Base-by-base conservation (phyloP, 1,140 invertebrate genomes). In the Stegodyphus mimosarum region DNA sequence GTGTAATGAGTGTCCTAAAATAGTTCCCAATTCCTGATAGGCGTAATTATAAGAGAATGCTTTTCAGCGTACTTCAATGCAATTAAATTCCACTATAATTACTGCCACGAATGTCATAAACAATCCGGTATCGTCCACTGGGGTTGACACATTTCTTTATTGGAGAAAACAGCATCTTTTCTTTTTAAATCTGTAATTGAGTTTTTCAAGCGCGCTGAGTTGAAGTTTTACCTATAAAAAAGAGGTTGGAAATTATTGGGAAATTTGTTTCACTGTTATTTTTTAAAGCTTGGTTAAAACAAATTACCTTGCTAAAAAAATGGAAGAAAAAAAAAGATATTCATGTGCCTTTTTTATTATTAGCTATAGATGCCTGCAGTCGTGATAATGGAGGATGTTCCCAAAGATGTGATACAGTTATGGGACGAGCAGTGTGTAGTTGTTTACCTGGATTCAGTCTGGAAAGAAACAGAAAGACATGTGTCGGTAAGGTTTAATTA, bases 331-430 rank as follows among this genome's bases (percentile, higher is more conserved):
- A 33, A 33, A 33, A 33, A 33, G 1, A 33, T 33, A 33, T 60
- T 60, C 2, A 60, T 15, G 9, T 60, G 1, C 63, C 33, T 66
- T 53, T 73, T 84, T 52, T 80, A 7, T 55, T 72, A 50, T 76
- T 51, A 78, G 83, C 60, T 77, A 13, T 15, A 18, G 75, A 86
- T 63, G 51, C 70, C 9, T 86, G 85, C 51, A n/a, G 48, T 7
- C 71, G 69, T n/a, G 72, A 81, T 60, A 86, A 86, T 75, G 85
- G 85, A 9, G 85, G 85, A 11, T 86, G 85, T 17, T 74, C 85
- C 7, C 85, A 86, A n/a, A 53, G 72, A 33, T 86, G 85, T 18
- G 85, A 80, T 7, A 74, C 49, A 18, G 50, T 80, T 55, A 51
- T 51, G 50, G 77, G 77, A 49, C 74, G 75, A 55, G 18, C 77